Conservation (phyloP, 2,797 vertebrate species). For the Petrocephalus schoutedeni region DNA sequence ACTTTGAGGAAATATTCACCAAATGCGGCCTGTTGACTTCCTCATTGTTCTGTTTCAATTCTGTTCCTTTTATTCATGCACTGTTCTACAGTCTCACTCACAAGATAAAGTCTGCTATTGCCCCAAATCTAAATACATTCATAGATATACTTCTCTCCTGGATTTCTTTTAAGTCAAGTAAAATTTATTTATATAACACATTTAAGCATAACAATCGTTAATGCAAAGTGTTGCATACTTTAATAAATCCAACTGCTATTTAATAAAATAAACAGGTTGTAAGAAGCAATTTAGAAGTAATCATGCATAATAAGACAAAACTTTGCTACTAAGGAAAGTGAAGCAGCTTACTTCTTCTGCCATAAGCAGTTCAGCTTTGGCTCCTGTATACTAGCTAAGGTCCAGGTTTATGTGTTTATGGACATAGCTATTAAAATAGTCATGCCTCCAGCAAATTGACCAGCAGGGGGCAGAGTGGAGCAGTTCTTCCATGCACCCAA, state of each 20-base stretch:
- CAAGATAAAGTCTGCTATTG: neutral
- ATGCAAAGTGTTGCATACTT: neutral
- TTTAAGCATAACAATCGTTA: neutral
- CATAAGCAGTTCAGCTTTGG: neutral
- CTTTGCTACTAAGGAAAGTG: neutral
- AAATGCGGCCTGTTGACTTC: neutral
- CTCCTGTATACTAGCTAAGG: neutral
- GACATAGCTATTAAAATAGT: neutral
- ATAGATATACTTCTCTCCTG: neutral
- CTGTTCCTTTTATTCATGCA: neutral
- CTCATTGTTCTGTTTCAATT: constrained; percentile 16
- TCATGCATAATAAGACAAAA: too few species aligned
- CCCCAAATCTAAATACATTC: neutral
- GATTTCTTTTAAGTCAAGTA: neutral
- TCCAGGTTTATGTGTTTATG: neutral
- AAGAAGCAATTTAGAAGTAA: neutral
- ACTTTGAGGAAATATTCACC: constrained; percentile 16
- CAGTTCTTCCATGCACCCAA: neutral
- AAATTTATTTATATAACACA: neutral
- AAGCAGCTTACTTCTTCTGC: neutral
- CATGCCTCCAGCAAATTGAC: neutral
- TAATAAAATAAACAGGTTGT: neutral
- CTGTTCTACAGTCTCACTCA: neutral
- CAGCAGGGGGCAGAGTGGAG: neutral
- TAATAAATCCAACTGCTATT: neutral